These are phyloP conservation scores for western clawed frog (Xenopus tropicalis) DNA, from an alignment of 2,113 vertebrate species.

Conservation along the genomic window UCB_Xtro_10.0 CM004443.2:71413501-71414000, in stretches of 20 bases:
- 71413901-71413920: constrained; percentile 85
- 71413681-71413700: no score
- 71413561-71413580: no score
- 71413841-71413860: constrained; percentile 74
- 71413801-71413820: constrained; percentile 31
- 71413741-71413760: no score
- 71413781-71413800: constrained; percentile 1
- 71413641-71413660: no score
- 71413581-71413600: no score
- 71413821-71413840: constrained; percentile 51
- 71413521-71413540: no score
- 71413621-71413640: no score
- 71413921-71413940: constrained; percentile 81
- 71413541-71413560: no score
- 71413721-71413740: neutral
- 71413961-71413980: constrained; percentile 63
- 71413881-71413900: constrained; percentile 92
- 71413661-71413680: no score
- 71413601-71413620: no score
- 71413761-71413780: neutral
- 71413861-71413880: constrained; percentile 78
- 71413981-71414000: constrained; percentile 73
- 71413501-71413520: no score
- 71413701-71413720: neutral
- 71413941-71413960: constrained; percentile 76